Percentiles rank a stretch among this genome's conserved stretches.
Evolutionary conservation across 2,888 invertebrate species (phyloP).

Genomic region (Coronaproctus castanopsis): DNA sequence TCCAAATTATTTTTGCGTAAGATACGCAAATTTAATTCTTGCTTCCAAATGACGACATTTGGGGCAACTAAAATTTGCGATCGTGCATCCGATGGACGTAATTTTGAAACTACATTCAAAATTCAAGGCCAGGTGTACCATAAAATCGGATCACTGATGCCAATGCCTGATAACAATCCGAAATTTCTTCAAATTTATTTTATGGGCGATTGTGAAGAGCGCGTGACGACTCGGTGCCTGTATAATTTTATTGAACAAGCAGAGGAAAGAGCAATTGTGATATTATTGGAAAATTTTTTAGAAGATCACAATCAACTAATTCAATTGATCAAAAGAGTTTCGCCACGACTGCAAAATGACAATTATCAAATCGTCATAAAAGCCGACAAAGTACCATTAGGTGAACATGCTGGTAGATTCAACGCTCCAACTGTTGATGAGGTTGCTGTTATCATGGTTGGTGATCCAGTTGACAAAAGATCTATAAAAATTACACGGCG

Average conservation of each 20-base stretch:
- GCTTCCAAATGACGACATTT: no score
- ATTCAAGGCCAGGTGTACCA: conserved; percentile 15
- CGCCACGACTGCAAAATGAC: conserved; percentile 23
- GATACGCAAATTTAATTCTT: no score
- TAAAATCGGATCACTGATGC: conserved; percentile 11
- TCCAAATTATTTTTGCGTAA: no score
- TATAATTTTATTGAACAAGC: no score
- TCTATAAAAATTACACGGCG: no score
- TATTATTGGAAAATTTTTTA: no score
- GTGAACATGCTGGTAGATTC: conserved; percentile 22
- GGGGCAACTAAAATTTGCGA: no score
- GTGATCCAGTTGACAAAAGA: neutral
- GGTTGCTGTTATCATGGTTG: neutral
- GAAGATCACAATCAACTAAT: conserved; percentile 20
- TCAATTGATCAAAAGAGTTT: conserved; percentile 22
- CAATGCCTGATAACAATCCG: conserved; percentile 8
- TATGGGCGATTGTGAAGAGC: conserved; percentile 7
- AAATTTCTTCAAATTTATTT: conserved; percentile 15
- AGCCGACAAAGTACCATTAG: conserved; percentile 24
- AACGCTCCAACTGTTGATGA: conserved; percentile 13
- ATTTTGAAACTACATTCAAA: conserved; percentile 10
- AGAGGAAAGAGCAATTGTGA: no score
- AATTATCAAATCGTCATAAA: conserved; percentile 23
- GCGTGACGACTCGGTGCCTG: neutral
- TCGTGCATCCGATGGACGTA: neutral